Evolutionary conservation across 2,113 vertebrate genomes (phyloP).

Genomic region (Sciurus niger): DNA sequence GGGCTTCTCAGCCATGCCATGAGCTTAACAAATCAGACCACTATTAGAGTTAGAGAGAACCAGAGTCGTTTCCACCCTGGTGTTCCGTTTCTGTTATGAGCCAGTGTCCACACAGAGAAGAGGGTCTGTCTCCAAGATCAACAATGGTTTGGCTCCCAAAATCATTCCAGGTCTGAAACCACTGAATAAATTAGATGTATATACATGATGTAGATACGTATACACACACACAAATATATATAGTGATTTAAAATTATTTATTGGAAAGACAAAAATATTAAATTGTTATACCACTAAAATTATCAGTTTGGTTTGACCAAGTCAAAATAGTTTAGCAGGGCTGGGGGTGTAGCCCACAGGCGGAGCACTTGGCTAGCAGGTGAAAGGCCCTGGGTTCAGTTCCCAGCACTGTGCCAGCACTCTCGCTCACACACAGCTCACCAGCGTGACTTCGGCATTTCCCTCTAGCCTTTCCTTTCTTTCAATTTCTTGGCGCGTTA

Average conservation of each 20-base stretch:
- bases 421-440: neutral
- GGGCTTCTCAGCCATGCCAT: neutral
- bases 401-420: no score
- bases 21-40: slow-evolving; percentile 17
- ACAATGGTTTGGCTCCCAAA: neutral
- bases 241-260: neutral
- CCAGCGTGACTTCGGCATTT: neutral
- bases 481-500: neutral
- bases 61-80: neutral
- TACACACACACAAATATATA: no score
- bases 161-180: slow-evolving; percentile 41
- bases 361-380: neutral
- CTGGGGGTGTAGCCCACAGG: neutral
- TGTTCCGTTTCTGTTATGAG: neutral
- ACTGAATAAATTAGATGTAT: slow-evolving; percentile 38
- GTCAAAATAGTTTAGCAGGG: neutral
- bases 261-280: slow-evolving; percentile 6
- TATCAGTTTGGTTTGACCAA: slow-evolving; percentile 25
- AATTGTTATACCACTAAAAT: slow-evolving; percentile 20
- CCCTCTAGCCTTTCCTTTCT: neutral
- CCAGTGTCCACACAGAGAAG: neutral
- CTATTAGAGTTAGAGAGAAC: neutral
- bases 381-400: neutral
- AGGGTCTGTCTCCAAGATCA: neutral
- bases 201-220: no score